Evolutionary conservation across 53 echinoderm and acorn worm species (phyloP), one percentile per base, ranked within the genome.

Genomic region (Patiria pectinifera): DNA sequence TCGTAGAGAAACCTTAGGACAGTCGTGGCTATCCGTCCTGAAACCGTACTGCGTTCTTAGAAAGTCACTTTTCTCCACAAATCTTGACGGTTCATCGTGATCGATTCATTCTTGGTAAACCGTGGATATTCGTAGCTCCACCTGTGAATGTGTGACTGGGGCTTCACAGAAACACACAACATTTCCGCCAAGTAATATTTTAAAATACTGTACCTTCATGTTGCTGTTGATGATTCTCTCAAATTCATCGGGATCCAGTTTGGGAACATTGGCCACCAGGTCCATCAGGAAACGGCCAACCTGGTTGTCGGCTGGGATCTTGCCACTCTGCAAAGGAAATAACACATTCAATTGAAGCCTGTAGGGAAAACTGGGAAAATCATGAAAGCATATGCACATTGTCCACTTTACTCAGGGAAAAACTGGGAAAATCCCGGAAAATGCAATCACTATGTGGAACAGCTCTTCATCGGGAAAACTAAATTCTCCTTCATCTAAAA

Each of bases 191-290:
- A 8, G 53, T 87, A 76, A 23, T 75, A 3, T 10, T 35, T 48
- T 1, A 47, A n/a, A 25, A 59, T 9, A 25, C 48, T 86, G 87
- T 93, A 96, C 99, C 97, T 99, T 99, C 99, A 99, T 99, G 82
- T 97, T 99, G 85, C 97, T 97, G 91, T 97, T 99, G 69, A 99
- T 86, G 95, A 99, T 99, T 93, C 95, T 86, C 58, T 99, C 99
- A 93, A 99, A 95, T 79, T 97, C 94, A 21, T 97, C 96, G 12
- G 97, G 94, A 45, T 99, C 96, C 46, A 99, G 94, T 89, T 96
- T 97, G 58, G 99, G 99, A 22, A 99, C 99, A 53, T 96, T 99
- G 71, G 97, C 93, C 4, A 99, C 96, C 5, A 99, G 93, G 71
- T 99, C 96, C 95, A 97, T 97, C 78, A 99, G 92, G 78, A 93